phyloP scores from a whole-genome alignment of 35 echinoderm and acorn worm species.

The Strongylocentrotus purpuratus region DNA sequence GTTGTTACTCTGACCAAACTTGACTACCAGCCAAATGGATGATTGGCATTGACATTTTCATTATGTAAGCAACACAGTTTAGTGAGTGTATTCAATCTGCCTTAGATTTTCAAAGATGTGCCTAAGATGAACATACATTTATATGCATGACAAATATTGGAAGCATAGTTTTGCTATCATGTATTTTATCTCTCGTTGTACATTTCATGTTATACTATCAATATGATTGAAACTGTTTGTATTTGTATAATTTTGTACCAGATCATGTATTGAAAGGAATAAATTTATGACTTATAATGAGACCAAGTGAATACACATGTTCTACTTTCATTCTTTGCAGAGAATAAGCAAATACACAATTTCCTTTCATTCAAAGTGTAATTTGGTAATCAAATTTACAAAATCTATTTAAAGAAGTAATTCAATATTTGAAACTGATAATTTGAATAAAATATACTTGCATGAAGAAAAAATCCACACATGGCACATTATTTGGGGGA shows the following conservation, averaged over 20 bases:
- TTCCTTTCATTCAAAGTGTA: too few species aligned
- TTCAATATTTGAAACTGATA: too few species aligned
- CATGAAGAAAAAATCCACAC: too few species aligned
- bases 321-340: too few species aligned
- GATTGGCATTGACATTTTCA: not conserved
- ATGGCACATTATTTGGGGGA: too few species aligned
- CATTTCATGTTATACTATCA: not conserved
- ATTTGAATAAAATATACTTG: too few species aligned
- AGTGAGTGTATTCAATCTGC: not conserved
- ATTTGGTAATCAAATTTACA: too few species aligned
- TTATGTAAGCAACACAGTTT: not conserved
- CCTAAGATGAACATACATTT: not conserved
- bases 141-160: not conserved
- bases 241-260: constrained; percentile 13
- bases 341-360: too few species aligned
- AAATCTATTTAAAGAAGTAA: too few species aligned
- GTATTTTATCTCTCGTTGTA: too few species aligned
- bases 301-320: not conserved
- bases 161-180: not conserved
- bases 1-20: not conserved
- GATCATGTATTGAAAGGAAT: not conserved
- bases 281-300: not conserved
- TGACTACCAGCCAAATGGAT: not conserved
- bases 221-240: not conserved
- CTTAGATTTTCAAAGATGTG: not conserved